Percentiles rank a stretch among this genome's conserved stretches.
Evolutionary conservation across 2,797 vertebrate genomes (phyloP).

Genomic region (Microctenopoma lineatum): DNA sequence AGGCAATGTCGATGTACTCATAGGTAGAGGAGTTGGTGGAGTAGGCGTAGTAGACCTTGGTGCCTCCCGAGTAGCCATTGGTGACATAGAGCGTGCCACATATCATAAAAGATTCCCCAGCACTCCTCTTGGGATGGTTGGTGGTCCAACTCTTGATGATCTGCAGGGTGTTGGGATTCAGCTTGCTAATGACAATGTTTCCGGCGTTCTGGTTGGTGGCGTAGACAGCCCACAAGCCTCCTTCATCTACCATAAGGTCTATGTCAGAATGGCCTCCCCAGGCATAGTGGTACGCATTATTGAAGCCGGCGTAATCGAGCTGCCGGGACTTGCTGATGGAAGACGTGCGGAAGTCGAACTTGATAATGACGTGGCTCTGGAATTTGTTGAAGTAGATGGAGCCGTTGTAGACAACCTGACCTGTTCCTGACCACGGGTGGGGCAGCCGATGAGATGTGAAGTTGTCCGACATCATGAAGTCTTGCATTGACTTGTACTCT

Average conservation of each 20-base stretch:
- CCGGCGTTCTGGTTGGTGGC: slow-evolving; percentile 98
- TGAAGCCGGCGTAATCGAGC: slow-evolving; percentile 95
- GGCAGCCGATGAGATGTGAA: slow-evolving; percentile 98
- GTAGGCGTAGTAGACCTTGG: slow-evolving; percentile 97
- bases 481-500: slow-evolving; percentile 94
- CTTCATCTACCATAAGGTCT: slow-evolving; percentile 97
- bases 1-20: slow-evolving; percentile 97
- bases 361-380: slow-evolving; percentile 97
- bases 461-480: slow-evolving; percentile 96
- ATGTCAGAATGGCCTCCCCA: slow-evolving; percentile 99
- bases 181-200: slow-evolving; percentile 96
- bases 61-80: slow-evolving; percentile 95
- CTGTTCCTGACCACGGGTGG: slow-evolving; percentile 96
- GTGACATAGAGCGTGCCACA: slow-evolving; percentile 97
- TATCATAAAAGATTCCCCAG: slow-evolving; percentile 98
- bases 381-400: slow-evolving; percentile 99
- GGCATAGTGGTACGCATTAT: slow-evolving; percentile 97
- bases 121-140: slow-evolving; percentile 96
- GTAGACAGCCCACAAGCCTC: slow-evolving; percentile 95
- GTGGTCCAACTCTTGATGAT: slow-evolving; percentile 95
- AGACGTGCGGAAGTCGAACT: slow-evolving; percentile 95
- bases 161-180: slow-evolving; percentile 94
- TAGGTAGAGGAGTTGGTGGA: slow-evolving; percentile 99
- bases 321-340: slow-evolving; percentile 93
- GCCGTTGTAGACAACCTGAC: slow-evolving; percentile 98